Conservation (phyloP, 2,888 invertebrate genomes). For the Xylota sylvarum region DNA sequence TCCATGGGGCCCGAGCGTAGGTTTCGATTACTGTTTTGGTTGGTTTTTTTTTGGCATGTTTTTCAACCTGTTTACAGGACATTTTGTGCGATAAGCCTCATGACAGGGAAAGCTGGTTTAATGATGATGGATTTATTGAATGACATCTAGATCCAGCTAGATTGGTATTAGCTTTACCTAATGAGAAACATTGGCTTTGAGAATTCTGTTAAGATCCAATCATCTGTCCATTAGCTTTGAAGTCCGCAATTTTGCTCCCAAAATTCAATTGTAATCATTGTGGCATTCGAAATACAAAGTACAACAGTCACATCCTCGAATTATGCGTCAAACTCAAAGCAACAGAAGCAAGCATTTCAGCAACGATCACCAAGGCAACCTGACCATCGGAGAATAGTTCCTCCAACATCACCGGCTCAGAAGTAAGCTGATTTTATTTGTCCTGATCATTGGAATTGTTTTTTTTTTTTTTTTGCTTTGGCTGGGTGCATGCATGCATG, state of each 20-base stretch:
- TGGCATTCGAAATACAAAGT: neutral
- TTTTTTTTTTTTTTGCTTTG: constrained; percentile 6
- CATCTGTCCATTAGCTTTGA: neutral
- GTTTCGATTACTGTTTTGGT: too few relatives aligned
- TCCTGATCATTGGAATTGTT: constrained; percentile 49
- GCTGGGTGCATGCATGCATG: constrained; percentile 17
- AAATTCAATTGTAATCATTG: neutral
- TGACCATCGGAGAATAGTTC: neutral
- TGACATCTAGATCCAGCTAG: too few relatives aligned
- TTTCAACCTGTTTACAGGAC: neutral
- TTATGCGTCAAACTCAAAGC: constrained; percentile 15
- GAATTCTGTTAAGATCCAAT: too few relatives aligned
- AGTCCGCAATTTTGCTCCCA: neutral
- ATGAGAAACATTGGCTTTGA: too few relatives aligned
- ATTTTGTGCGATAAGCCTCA: neutral
- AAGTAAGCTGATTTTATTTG: constrained; percentile 31
- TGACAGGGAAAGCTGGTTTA: neutral
- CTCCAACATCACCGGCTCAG: neutral
- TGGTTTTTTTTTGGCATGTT: neutral
- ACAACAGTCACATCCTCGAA: neutral
- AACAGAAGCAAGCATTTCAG: constrained; percentile 3
- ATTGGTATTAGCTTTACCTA: neutral
- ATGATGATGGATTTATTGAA: neutral
- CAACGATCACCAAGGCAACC: constrained; percentile 12
- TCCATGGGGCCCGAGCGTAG: too few relatives aligned